These are phyloP conservation scores for Tor tambroides DNA, from an alignment of 2,113 vertebrate genomes.

Conservation along the genomic window DNA sequence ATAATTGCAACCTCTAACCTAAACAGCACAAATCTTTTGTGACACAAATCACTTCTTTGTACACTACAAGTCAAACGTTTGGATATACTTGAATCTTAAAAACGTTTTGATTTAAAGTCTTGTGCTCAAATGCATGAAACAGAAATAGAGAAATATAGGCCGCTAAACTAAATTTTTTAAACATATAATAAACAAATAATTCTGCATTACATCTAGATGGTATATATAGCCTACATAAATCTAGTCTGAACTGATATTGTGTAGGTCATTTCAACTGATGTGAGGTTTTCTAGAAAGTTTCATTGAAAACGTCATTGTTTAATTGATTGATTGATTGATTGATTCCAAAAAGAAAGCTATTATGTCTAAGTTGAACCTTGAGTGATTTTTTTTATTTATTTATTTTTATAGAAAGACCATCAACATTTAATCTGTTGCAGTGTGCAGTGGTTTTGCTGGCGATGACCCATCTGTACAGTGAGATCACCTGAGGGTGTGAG, in stretches of 20 bases:
- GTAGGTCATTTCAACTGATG: background rate
- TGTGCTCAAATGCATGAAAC: background rate
- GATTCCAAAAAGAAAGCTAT: background rate
- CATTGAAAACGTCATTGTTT: too few relatives aligned
- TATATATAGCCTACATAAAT: background rate
- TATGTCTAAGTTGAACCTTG: background rate
- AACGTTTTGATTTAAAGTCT: background rate
- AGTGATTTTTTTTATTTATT: background rate
- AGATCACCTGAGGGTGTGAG: slow-evolving; percentile 27
- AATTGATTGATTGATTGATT: background rate
- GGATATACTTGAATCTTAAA: background rate
- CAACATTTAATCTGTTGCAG: background rate
- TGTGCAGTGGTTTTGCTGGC: background rate
- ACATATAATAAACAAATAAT: too few relatives aligned
- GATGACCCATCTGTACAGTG: background rate
- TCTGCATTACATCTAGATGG: too few relatives aligned
- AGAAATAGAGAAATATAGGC: too few relatives aligned
- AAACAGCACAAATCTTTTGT: background rate
- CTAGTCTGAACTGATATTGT: background rate
- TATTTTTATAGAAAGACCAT: background rate
- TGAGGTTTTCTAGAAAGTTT: background rate
- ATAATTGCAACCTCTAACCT: background rate
- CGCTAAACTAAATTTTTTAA: too few relatives aligned
- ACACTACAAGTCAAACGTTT: background rate
- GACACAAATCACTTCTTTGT: background rate